A percentile compares a stretch with the other conserved stretches of the same genome.
phyloP scores from a whole-genome alignment of 1,140 invertebrate species.

The Bombus breviceps region DNA sequence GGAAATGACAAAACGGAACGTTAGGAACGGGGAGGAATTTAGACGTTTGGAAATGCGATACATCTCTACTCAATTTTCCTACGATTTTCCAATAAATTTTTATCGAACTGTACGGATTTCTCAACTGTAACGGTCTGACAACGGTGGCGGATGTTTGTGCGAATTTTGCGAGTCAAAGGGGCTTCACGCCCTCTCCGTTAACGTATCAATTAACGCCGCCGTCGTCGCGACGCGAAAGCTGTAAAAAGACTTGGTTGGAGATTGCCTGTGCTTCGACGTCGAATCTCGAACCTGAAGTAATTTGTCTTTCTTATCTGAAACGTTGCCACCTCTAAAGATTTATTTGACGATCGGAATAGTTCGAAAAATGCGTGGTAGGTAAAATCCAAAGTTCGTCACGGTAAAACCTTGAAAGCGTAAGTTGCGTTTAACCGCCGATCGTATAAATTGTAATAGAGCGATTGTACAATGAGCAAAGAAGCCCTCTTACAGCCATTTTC shows the following conservation, averaged over 20 bases:
- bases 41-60: no score
- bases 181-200: constrained; percentile 51
- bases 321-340: neutral
- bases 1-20: no score
- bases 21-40: no score
- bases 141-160: constrained; percentile 43
- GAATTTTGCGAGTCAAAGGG: constrained; percentile 36
- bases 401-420: no score
- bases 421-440: no score
- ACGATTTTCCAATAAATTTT: neutral
- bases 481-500: neutral
- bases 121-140: neutral
- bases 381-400: no score
- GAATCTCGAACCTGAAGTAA: constrained; percentile 32
- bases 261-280: neutral
- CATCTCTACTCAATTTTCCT: neutral
- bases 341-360: neutral
- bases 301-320: neutral
- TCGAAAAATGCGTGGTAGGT: no score
- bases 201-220: constrained; percentile 62
- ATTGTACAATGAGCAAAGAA: neutral
- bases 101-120: neutral
- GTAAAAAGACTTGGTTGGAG: constrained; percentile 58
- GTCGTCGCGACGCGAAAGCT: constrained; percentile 19
- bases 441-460: no score